Base-by-base conservation (phyloP, 2,888 invertebrate species). In the Steinernema scapterisci region DNA sequence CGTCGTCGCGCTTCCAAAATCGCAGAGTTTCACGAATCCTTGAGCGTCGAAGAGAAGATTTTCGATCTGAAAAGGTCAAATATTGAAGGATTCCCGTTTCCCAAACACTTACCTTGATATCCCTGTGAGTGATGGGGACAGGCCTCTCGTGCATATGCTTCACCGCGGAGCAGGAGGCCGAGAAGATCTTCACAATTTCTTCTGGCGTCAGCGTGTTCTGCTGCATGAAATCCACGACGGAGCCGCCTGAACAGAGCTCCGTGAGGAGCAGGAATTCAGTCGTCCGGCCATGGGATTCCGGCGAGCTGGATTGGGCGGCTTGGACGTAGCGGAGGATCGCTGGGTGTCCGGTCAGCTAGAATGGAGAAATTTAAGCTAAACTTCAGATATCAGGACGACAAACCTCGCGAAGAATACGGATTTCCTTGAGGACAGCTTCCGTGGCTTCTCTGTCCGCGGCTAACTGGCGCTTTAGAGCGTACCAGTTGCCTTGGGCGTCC, bases 1-100 rank as follows among this genome's bases (percentile, higher is more conserved):
- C 16, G 92, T 92, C 16, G 95, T 95, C 0, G 95, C 93, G 80
- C 96, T 96, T 31, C 97, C 97, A 90, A 97, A 97, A 90, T 97
- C 97, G 90, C 97, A 99, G 79, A 97, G 90, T 89, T 97, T 97
- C 70, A 97, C 92, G 85, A 89, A 90, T 86, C 94, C 94, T 89
- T 94, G 93, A 84, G 91, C 91, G 78, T 94, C 93, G 83, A 97
- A 91, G 78, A 99, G 90, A 86, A 97, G 92, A 89, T 97, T 97
- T 91, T 97, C 97, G 81, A 94, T 91, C 86, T 86, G 48, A 75
- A 79, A n/a, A 3, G n/a, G 7, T 16, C n/a, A 2, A 38, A 6
- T 38, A 38, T 38, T 38, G 5, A 6, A 38, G 9, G 38, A 3
- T 9, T 38, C 3, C 3, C 3, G 9, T 38, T 6, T 6, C 9